Percentiles rank a stretch among this genome's conserved stretches.
Evolutionary conservation across 2,797 vertebrate genomes (phyloP).

Genomic region (Danio choprae): DNA sequence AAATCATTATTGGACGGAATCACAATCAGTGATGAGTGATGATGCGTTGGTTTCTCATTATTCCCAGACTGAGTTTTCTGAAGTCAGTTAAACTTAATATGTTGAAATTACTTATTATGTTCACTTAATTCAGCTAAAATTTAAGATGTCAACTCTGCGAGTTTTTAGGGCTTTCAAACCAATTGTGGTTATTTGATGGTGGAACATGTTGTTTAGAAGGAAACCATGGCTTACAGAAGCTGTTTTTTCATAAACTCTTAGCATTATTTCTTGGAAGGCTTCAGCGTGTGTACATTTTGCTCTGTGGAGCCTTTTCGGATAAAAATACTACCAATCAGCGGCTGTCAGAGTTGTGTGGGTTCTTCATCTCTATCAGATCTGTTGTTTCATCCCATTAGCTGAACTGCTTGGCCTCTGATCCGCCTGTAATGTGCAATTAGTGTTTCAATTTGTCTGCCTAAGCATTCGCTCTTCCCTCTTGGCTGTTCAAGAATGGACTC

Average conservation of each 20-base stretch:
- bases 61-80: too few species aligned
- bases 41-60: too few species aligned
- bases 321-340: conserved; percentile 26
- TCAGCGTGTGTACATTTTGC: neutral
- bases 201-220: neutral
- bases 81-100: too few species aligned
- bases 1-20: too few species aligned
- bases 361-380: conserved; percentile 49
- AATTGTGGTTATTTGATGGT: neutral
- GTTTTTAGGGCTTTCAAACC: neutral
- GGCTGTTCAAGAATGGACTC: conserved; percentile 63
- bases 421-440: conserved; percentile 73
- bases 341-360: conserved; percentile 16
- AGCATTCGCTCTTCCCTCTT: conserved; percentile 69
- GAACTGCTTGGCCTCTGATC: conserved; percentile 47
- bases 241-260: neutral
- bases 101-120: too few species aligned
- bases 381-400: conserved; percentile 53
- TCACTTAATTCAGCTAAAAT: too few species aligned
- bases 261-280: neutral
- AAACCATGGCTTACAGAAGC: neutral
- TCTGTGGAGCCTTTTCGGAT: neutral
- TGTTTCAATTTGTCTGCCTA: conserved; percentile 61
- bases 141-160: neutral
- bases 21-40: too few species aligned